Evolutionary conservation across 2,113 vertebrate species (phyloP), one percentile per base, ranked within the genome.

Genomic region (Pipra filicauda): DNA sequence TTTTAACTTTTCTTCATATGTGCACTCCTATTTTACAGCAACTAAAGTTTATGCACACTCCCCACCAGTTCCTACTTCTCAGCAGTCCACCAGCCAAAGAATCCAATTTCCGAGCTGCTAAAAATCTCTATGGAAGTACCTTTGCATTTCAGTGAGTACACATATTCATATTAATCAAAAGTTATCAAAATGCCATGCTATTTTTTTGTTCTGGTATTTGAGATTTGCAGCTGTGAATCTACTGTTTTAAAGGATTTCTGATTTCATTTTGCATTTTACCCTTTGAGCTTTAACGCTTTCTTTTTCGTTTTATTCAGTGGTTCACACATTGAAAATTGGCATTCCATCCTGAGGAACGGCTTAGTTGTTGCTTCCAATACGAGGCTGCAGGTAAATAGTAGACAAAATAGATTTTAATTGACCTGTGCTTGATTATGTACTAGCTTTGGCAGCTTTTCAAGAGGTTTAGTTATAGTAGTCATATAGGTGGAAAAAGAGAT

Each of bases 21-120:
- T 76, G 8, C n/a, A 54, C 21, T 95, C 28, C 67, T 33, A 87
- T 95, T 94, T 84, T 92, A 78, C 97, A 99, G 99, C 99, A 99
- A 98, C 91, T 99, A 46, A 99, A 99, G 97, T 99, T 99, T 97
- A 99, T 99, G 99, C 99, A 99, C 95, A 99, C 99, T 44, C 98
- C 98, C 21, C 99, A 99, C 96, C 99, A 99, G 76, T 99, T 99
- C 94, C 98, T 99, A 39, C 98, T 99, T 72, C 99, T 99, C 94
- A 99, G 99, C 97, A 99, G 99, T 96, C 99, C 99, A 94, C 99
- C 99, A 97, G 99, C 99, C 98, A 99, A 99, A 99, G 99, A 99
- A 98, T 98, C 98, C 92, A 99, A 99, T 97, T 99, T 99, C 93
- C 97, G 98, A 98, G 98, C 98, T 98, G 99, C 99, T 97, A 99